Evolutionary conservation across 2,113 vertebrate species (phyloP), one percentile per base, ranked within the genome.

Genomic region (Sinocyclocheilus anophthalmus): DNA sequence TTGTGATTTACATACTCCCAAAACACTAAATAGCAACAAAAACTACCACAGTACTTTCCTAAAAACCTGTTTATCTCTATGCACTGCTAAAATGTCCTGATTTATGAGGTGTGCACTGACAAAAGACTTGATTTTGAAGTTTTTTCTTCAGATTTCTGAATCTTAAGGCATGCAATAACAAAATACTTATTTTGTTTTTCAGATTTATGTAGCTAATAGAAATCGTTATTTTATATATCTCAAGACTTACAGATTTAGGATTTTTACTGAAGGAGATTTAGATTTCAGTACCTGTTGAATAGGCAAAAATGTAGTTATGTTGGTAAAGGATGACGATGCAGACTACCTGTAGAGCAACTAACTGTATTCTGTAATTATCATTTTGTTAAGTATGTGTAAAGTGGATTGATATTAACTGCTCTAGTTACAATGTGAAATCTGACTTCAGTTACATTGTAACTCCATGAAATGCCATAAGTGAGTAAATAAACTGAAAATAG

Each of bases 401-500:
- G 65, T 33, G 30, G 14, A 16, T 16, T 33, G 2, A 69, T 69
- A 16, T 69, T 33, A 69, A 69, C 65, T 69, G 0, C 7, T 69
- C 1, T 8, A 69, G 65, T 69, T 14, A 69, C 26, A 33, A 69
- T 72, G 3, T 42, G 33, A 12, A 42, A 73, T 73, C 37, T 73
- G 10, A 72, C 69, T 22, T 18, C 18, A 72, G 3, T 70, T 48
- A 48, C 45, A 48, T 3, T 48, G 67, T 37, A 37, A 8, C 33
- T 22, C 8, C 26, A 67, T 69, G 14, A 69, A 72, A 72, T 12
- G 45, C 45, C 45, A 48, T 3, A 48, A 12, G 18, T 42, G 9
- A 72, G 69, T 11, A 72, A 70, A 39, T 70, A 39, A 72, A 72
- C 70, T 73, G 37, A 73, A 69, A 73, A 73, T 45, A 73, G 70